phyloP scores from a whole-genome alignment of 2,113 vertebrate species.

The Odocoileus hemionus region DNA sequence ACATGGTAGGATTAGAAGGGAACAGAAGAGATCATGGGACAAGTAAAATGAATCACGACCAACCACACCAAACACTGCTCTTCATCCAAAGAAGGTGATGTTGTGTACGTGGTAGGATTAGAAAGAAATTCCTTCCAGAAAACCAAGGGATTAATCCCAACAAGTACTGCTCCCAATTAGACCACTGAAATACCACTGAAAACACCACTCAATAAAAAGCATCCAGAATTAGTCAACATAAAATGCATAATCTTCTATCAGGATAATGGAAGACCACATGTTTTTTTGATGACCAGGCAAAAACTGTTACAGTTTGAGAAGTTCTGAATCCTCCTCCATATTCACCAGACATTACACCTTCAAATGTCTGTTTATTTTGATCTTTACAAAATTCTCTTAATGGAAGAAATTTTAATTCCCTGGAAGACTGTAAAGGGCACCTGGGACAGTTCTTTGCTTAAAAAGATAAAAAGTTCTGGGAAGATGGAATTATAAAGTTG shows the following conservation, averaged over 20 bases:
- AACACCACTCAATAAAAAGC: not conserved
- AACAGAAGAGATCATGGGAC: not conserved
- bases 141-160: not conserved
- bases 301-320: not conserved
- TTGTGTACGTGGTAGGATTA: accelerated
- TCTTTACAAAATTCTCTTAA: too few species aligned
- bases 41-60: not conserved
- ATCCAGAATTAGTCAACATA: not conserved
- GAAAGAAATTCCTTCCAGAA: not conserved
- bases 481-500: not conserved
- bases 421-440: too few species aligned
- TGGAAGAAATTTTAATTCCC: too few species aligned
- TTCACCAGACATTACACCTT: not conserved
- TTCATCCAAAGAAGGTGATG: not conserved
- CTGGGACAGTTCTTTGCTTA: too few species aligned
- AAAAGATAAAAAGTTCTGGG: not conserved
- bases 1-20: not conserved
- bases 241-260: not conserved
- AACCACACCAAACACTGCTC: not conserved
- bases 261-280: not conserved
- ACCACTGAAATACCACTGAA: not conserved
- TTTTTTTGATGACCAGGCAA: not conserved
- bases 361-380: not conserved
- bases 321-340: not conserved
- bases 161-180: not conserved